Base-by-base conservation (phyloP, 2,797 vertebrate species). In the Gastrophryne carolinensis region DNA sequence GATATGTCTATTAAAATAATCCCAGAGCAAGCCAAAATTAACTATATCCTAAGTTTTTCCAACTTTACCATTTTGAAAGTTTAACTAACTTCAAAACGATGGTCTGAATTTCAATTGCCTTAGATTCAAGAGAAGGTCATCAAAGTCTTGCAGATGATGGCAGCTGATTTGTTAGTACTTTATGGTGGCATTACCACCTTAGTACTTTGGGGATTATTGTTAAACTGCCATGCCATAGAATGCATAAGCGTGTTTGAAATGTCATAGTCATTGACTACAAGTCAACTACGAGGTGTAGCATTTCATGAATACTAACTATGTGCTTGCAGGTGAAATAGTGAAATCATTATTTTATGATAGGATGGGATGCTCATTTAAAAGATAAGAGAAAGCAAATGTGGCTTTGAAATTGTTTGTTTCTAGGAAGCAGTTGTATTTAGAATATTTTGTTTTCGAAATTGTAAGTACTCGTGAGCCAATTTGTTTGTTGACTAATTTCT, bases 1-100 rank as follows among this genome's bases (percentile, higher is more conserved):
- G 78, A 80, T 86, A 86, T 84, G 86, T 82, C 71, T 72, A 71
- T 79, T 84, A 74, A 83, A 89, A 81, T 79, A 78, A 81, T 75
- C 39, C 72, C 70, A 54, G 67, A 85, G 82, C 53, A 67, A 35
- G 64, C 60, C 52, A 17, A 84, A 83, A 84, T 86, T 85, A 83
- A 86, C 75, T 81, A 85, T 82, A 80, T 81, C 65, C 69, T 81
- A 34, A 60, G 11, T 85, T 87, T 24, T 53, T 79, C 78, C 54
- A 82, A 65, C 71, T 56, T 80, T 81, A 82, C 85, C 69, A 84
- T 12, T 83, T 41, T 50, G 79, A 79, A 77, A 29, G 39, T 82
- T 82, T 15, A n/a, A 47, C 75, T 82, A 82, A 53, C 62, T 75
- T 30, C 79, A 68, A 69, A 73, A 49, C 60, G 66, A 50, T 54